A percentile compares a stretch with the other conserved stretches of the same genome.
Evolutionary conservation across 2,888 invertebrate species (phyloP).

Genomic region (Sarcophaga subvicina): DNA sequence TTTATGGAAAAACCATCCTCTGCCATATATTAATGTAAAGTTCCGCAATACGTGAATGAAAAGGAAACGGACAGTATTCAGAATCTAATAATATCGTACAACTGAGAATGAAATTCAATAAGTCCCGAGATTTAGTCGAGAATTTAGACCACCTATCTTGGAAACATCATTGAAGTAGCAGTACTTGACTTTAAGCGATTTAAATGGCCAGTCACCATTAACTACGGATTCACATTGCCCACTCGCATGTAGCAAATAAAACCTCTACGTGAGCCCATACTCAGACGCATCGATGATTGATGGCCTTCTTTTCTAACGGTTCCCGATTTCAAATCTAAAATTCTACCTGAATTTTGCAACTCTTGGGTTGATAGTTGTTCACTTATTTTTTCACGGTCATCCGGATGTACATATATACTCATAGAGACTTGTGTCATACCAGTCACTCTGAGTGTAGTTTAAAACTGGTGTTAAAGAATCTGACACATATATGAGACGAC

Average conservation of each 20-base stretch:
- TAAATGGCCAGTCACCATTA: constrained; percentile 91
- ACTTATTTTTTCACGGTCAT: constrained; percentile 97
- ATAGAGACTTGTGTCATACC: constrained; percentile 97
- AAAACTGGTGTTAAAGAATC: constrained; percentile 99
- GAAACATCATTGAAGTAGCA: too few species aligned
- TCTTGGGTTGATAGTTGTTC: constrained; percentile 99
- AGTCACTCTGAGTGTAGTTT: constrained; percentile 98
- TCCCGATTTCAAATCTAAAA: constrained; percentile 98
- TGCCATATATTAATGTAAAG: too few species aligned
- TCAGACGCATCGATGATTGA: constrained; percentile 98
- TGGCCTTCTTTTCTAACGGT: constrained; percentile 99
- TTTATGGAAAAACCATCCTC: too few species aligned
- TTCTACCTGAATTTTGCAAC: constrained; percentile 96
- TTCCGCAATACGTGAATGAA: too few species aligned
- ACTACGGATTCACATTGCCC: constrained; percentile 90
- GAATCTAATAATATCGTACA: too few species aligned
- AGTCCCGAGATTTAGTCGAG: too few species aligned
- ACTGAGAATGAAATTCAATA: too few species aligned
- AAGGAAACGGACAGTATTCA: too few species aligned
- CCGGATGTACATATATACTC: constrained; percentile 96
- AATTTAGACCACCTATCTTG: too few species aligned
- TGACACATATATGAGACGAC: constrained; percentile 98
- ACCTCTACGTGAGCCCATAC: constrained; percentile 99
- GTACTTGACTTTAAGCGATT: constrained; percentile 88
- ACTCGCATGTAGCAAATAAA: constrained; percentile 99